Evolutionary conservation across 2,888 invertebrate genomes (phyloP).

Genomic region (Sylvicola cinctus): DNA sequence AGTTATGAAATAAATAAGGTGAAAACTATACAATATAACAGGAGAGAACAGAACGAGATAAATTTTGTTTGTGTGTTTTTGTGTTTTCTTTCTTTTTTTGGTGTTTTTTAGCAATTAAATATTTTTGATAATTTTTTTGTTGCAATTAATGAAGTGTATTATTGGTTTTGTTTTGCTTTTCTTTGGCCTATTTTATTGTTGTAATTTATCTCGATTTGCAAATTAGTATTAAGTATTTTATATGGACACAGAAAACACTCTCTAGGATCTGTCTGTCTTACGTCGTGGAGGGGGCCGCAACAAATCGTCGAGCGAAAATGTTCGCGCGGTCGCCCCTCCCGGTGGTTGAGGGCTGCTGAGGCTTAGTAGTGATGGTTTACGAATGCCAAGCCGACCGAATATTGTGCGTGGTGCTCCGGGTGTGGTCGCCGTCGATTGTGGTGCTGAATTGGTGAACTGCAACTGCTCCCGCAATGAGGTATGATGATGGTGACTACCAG

Average conservation of each 20-base stretch:
- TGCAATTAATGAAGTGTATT: not conserved
- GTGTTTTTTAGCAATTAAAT: not conserved
- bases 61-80: not conserved
- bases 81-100: not conserved
- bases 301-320: slow-evolving; percentile 76
- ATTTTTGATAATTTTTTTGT: no score
- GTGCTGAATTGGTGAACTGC: slow-evolving; percentile 27
- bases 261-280: slow-evolving; percentile 40
- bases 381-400: slow-evolving; percentile 67
- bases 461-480: slow-evolving; percentile 38
- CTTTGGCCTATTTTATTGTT: not conserved
- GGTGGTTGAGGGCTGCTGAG: slow-evolving; percentile 41
- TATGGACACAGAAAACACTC: no score
- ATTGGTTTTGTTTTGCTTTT: not conserved
- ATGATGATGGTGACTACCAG: slow-evolving; percentile 26
- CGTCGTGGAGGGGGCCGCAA: slow-evolving; percentile 65
- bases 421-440: slow-evolving; percentile 26
- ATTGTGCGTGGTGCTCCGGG: slow-evolving; percentile 42
- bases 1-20: no score
- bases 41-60: not conserved
- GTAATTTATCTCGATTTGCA: no score
- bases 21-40: not conserved
- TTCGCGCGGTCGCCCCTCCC: slow-evolving; percentile 48
- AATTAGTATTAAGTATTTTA: no score
- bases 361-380: slow-evolving; percentile 71